Evolutionary conservation across 53 echinoderm and acorn worm species (phyloP).

Genomic region (Arbacia lixula): DNA sequence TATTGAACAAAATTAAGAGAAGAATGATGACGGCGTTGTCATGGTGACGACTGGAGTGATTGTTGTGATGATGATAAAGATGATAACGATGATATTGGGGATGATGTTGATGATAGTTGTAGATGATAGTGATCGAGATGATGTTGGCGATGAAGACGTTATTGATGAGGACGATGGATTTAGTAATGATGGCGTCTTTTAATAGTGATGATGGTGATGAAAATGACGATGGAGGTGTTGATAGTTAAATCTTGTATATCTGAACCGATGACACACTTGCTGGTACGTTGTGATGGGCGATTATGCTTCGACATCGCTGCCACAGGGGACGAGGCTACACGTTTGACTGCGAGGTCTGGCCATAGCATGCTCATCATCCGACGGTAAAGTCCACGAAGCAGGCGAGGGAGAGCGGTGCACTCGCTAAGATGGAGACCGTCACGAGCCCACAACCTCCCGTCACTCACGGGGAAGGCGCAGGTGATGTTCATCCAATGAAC

Average conservation of each 20-base stretch:
- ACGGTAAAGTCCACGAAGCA: no score
- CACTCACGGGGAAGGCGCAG: background rate
- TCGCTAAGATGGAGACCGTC: constrained; percentile 37
- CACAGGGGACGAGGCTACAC: no score
- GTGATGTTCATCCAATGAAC: constrained; percentile 27
- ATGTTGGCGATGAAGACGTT: background rate
- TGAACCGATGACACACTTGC: no score
- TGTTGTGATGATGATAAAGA: no score
- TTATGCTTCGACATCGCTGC: no score
- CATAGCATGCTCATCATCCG: no score
- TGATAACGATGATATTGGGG: background rate
- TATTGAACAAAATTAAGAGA: no score
- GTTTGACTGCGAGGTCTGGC: no score
- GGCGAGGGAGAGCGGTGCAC: constrained; percentile 1
- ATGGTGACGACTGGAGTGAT: no score
- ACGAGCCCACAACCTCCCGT: background rate
- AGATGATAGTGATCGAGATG: background rate
- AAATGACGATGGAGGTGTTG: background rate
- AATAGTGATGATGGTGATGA: background rate
- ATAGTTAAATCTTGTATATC: no score
- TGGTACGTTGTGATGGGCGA: no score
- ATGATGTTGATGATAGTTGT: background rate
- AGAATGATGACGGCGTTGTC: background rate
- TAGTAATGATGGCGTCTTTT: background rate
- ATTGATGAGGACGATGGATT: background rate